phyloP scores from a whole-genome alignment of 2,888 invertebrate species.

The Ormyrus nitidulus region DNA sequence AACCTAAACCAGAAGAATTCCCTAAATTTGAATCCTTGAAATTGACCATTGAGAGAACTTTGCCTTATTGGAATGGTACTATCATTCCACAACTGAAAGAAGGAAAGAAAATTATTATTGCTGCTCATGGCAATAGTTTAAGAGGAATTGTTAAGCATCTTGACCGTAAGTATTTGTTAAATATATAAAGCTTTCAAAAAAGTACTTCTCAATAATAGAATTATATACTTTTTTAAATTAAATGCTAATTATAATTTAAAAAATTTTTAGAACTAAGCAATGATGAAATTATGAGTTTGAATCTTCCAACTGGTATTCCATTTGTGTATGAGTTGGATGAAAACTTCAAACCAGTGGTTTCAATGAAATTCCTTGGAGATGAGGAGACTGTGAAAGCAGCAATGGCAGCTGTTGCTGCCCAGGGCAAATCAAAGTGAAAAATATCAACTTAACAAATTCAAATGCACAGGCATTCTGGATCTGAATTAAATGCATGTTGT shows the following conservation, averaged over 20 bases:
- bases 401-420: conserved; percentile 80
- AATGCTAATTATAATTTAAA: background rate
- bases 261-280: conserved; percentile 76
- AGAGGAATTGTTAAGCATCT: conserved; percentile 91
- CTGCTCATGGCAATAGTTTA: conserved; percentile 91
- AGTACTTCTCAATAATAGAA: too few species aligned
- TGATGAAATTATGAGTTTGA: conserved; percentile 79
- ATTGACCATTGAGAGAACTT: conserved; percentile 86
- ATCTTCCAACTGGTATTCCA: conserved; percentile 82
- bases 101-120: conserved; percentile 87
- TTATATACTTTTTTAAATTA: too few species aligned
- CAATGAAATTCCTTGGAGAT: conserved; percentile 80
- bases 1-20: conserved; percentile 85
- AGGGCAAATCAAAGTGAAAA: conserved; percentile 79
- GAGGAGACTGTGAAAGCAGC: conserved; percentile 80
- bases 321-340: conserved; percentile 80
- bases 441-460: conserved; percentile 18
- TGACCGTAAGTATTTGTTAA: conserved; percentile 80
- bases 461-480: conserved; percentile 7
- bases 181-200: background rate
- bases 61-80: conserved; percentile 91
- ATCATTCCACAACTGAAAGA: conserved; percentile 90
- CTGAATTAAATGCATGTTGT: conserved; percentile 37
- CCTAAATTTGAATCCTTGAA: conserved; percentile 90
- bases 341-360: conserved; percentile 78